Conservation (phyloP, 1,140 invertebrate species). For the Trachelipus rathkii region DNA sequence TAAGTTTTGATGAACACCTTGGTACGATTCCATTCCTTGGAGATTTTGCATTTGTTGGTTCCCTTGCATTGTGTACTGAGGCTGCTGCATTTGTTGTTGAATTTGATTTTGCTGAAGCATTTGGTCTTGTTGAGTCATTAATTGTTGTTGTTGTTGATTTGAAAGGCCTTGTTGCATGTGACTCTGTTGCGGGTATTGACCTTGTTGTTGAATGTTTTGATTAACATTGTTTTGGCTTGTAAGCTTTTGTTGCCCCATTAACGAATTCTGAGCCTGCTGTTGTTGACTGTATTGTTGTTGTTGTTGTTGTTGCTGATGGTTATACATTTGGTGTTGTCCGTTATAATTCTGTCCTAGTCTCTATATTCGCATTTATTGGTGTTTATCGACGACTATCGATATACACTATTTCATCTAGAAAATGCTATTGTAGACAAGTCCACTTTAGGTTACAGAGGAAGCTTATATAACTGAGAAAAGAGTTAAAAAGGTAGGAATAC, state of each 20-base stretch:
- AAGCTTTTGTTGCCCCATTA: slow-evolving; percentile 20
- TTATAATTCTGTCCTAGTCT: background rate
- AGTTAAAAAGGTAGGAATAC: too few species aligned
- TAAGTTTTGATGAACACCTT: too few species aligned
- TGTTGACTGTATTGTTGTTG: slow-evolving; percentile 29
- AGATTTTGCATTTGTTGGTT: background rate
- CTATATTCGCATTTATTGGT: too few species aligned
- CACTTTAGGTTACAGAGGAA: too few species aligned
- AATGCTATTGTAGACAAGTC: too few species aligned
- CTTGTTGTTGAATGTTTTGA: slow-evolving; percentile 16
- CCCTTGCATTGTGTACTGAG: background rate
- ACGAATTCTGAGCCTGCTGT: slow-evolving; percentile 21
- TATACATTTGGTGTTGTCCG: slow-evolving; percentile 8
- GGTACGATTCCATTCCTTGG: too few species aligned
- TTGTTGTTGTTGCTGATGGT: slow-evolving; percentile 19
- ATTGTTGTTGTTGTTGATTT: slow-evolving; percentile 18
- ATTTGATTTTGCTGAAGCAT: slow-evolving; percentile 11
- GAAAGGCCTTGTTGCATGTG: slow-evolving; percentile 10
- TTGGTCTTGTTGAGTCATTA: background rate
- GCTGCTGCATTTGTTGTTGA: background rate
- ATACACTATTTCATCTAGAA: too few species aligned
- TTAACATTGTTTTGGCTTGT: background rate
- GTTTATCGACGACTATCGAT: too few species aligned
- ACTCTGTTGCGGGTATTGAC: slow-evolving; percentile 19
- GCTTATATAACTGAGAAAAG: too few species aligned